Conservation (phyloP, 2,797 vertebrate species). For the Parotocinclus haroldoi region DNA sequence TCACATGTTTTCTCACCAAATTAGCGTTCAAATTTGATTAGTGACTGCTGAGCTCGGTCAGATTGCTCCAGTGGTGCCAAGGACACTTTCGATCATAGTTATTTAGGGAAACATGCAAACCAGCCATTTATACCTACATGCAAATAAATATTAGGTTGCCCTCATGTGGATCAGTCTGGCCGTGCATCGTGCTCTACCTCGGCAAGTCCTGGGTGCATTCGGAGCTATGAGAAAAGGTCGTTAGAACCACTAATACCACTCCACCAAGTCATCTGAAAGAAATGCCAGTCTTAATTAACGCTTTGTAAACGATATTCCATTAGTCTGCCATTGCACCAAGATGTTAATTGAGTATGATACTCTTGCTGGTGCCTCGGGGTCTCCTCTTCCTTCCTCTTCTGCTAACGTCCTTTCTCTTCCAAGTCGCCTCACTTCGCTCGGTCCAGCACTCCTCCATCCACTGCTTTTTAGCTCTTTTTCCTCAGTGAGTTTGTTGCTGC, state of each 20-base stretch:
- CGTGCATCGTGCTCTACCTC: neutral
- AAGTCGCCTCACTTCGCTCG: slow-evolving; percentile 9
- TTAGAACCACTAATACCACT: slow-evolving; percentile 64
- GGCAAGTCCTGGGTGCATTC: slow-evolving; percentile 21
- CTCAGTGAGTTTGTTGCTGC: neutral
- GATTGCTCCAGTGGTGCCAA: too few relatives aligned
- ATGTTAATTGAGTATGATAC: slow-evolving; percentile 77
- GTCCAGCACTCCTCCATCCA: slow-evolving; percentile 2
- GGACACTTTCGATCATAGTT: too few relatives aligned
- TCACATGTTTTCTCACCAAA: too few relatives aligned
- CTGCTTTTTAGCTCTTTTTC: too few relatives aligned
- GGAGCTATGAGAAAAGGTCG: slow-evolving; percentile 39
- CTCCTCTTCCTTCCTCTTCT: slow-evolving; percentile 45
- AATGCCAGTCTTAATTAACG: slow-evolving; percentile 76
- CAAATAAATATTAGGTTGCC: too few relatives aligned
- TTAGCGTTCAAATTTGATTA: too few relatives aligned
- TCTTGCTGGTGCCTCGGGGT: slow-evolving; percentile 69
- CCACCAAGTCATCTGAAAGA: slow-evolving; percentile 72
- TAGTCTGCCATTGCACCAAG: slow-evolving; percentile 62
- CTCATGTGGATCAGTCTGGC: too few relatives aligned
- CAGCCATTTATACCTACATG: too few relatives aligned
- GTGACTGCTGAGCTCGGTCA: too few relatives aligned
- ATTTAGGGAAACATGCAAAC: too few relatives aligned
- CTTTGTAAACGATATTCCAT: slow-evolving; percentile 73
- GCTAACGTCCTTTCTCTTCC: slow-evolving; percentile 46